Percentiles rank a stretch among this genome's conserved stretches.
Evolutionary conservation across 2,797 vertebrate genomes (phyloP).

Genomic region (Falco naumanni): DNA sequence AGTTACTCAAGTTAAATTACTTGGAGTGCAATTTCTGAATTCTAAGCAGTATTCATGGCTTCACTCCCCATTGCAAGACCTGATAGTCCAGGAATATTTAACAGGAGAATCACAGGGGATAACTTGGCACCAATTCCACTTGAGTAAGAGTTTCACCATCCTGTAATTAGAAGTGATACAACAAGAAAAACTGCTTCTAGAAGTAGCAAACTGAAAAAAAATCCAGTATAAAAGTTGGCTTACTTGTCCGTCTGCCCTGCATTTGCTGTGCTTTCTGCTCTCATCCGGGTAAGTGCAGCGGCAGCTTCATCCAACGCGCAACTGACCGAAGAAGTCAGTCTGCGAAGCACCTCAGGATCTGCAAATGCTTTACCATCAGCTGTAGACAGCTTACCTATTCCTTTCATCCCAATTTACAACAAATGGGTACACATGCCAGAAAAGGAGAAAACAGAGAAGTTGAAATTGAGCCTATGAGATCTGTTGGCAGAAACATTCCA

Average conservation of each 20-base stretch:
- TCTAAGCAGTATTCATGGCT: neutral
- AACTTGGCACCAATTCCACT: neutral
- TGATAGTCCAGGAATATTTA: neutral
- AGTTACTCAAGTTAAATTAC: neutral
- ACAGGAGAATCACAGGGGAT: neutral
- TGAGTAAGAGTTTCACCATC: neutral
- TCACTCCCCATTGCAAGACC: neutral
- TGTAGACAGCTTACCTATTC: constrained; percentile 85
- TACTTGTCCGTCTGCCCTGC: constrained; percentile 86
- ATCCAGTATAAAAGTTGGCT: neutral
- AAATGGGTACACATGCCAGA: neutral
- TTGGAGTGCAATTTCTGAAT: rapidly evolving
- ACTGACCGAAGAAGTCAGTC: constrained; percentile 84
- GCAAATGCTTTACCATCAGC: constrained; percentile 86
- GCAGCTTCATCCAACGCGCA: constrained; percentile 87
- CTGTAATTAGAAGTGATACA: rapidly evolving
- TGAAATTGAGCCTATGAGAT: constrained; percentile 7
- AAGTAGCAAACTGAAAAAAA: neutral
- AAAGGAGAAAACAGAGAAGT: constrained; percentile 48
- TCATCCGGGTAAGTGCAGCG: constrained; percentile 85
- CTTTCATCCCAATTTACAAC: constrained; percentile 58
- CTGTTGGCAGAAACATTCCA: neutral
- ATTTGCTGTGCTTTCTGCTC: constrained; percentile 82
- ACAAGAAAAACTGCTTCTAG: neutral
- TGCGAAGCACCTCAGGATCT: constrained; percentile 84